Conservation (phyloP, 2,888 invertebrate species). For the Bembecia ichneumoniformis region DNA sequence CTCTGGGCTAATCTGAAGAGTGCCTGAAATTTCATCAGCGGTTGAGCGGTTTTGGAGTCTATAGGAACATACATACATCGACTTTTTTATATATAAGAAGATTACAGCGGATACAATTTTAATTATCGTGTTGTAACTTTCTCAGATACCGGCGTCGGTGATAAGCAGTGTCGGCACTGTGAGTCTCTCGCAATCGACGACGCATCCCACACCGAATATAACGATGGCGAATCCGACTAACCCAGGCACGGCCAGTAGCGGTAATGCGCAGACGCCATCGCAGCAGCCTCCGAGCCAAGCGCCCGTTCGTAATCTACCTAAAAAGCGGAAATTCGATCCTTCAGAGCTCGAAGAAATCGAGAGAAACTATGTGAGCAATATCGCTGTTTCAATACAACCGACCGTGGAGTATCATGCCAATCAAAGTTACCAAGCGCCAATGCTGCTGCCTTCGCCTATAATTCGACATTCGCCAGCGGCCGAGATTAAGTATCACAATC, state of each 20-base stretch:
- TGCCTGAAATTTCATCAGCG: no score
- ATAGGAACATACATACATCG: no score
- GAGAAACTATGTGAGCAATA: slow-evolving; percentile 59
- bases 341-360: slow-evolving; percentile 82
- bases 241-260: slow-evolving; percentile 49
- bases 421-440: slow-evolving; percentile 33
- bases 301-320: slow-evolving; percentile 86
- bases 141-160: slow-evolving; percentile 71
- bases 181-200: slow-evolving; percentile 59
- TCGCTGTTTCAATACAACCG: slow-evolving; percentile 28
- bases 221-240: slow-evolving; percentile 65
- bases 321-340: slow-evolving; percentile 91
- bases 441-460: slow-evolving; percentile 50
- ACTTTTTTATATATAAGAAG: no score
- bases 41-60: no score
- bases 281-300: slow-evolving; percentile 64
- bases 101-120: no score
- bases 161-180: slow-evolving; percentile 74
- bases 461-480: slow-evolving; percentile 64
- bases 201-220: slow-evolving; percentile 47
- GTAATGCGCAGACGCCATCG: slow-evolving; percentile 30
- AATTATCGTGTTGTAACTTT: background rate
- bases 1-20: no score
- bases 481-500: slow-evolving; percentile 60
- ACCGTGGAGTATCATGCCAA: slow-evolving; percentile 42